Percentiles rank a stretch among this genome's conserved stretches.
Evolutionary conservation across 2,888 invertebrate genomes (phyloP).

Genomic region (Sialis lutaria): DNA sequence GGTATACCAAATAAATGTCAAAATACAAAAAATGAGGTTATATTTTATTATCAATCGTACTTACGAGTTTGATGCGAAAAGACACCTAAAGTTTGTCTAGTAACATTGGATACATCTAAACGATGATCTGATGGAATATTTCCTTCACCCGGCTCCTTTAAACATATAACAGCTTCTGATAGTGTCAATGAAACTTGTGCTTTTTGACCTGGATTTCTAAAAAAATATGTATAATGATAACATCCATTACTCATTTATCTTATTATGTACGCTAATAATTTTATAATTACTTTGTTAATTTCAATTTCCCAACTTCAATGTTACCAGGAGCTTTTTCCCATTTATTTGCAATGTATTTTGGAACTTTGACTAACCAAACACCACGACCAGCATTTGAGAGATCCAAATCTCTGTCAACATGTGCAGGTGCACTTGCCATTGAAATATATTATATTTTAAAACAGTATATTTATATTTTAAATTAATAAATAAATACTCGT

Average conservation of each 20-base stretch:
- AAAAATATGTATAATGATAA: constrained; percentile 9
- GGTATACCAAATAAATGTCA: not conserved
- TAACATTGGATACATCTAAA: constrained; percentile 79
- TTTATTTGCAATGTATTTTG: constrained; percentile 88
- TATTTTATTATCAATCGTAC: constrained; percentile 16
- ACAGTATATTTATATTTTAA: too few species aligned
- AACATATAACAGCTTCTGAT: constrained; percentile 60
- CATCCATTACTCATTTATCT: not conserved
- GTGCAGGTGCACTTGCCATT: constrained; percentile 26
- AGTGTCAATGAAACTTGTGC: constrained; percentile 78
- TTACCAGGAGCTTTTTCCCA: constrained; percentile 89
- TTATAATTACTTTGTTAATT: constrained; percentile 53
- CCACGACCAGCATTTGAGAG: constrained; percentile 77
- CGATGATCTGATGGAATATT: constrained; percentile 82
- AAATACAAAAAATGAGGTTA: not conserved
- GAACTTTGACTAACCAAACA: constrained; percentile 93
- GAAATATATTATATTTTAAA: not conserved
- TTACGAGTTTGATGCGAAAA: constrained; percentile 72
- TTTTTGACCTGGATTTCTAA: constrained; percentile 50
- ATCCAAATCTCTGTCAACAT: constrained; percentile 68
- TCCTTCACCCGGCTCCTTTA: constrained; percentile 62
- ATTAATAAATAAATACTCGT: too few species aligned
- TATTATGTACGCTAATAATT: not conserved
- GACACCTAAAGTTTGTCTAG: constrained; percentile 80
- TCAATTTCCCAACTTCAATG: constrained; percentile 84